phyloP scores from a whole-genome alignment of 2,113 vertebrate genomes.

The Ameiurus melas region DNA sequence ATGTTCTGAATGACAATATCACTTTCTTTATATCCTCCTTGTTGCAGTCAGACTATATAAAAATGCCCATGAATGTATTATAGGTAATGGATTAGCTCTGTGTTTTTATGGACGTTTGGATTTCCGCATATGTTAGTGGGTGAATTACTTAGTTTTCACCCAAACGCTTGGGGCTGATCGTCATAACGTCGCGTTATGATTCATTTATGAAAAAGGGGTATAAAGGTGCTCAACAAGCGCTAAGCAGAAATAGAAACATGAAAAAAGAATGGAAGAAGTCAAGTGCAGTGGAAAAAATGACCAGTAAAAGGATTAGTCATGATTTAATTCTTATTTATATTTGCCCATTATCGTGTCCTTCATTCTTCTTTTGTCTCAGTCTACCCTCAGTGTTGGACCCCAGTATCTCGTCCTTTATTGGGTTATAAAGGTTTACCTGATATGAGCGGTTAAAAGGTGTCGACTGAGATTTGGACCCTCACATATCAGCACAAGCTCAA shows the following conservation, averaged over 20 bases:
- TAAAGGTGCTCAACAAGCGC: slow-evolving; percentile 33
- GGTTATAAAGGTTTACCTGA: slow-evolving; percentile 55
- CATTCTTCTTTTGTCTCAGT: slow-evolving; percentile 23
- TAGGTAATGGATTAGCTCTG: slow-evolving; percentile 48
- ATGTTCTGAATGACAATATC: slow-evolving; percentile 55
- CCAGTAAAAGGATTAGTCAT: slow-evolving; percentile 8
- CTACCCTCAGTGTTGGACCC: slow-evolving; percentile 24
- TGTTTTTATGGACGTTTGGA: slow-evolving; percentile 55
- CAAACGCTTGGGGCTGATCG: slow-evolving; percentile 45
- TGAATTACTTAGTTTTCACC: slow-evolving; percentile 49
- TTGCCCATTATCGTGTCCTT: slow-evolving; percentile 37
- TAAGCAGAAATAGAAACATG: slow-evolving; percentile 27
- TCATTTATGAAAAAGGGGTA: slow-evolving; percentile 50
- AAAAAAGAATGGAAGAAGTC: slow-evolving; percentile 4
- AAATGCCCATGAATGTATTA: slow-evolving; percentile 57
- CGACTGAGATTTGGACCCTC: slow-evolving; percentile 49
- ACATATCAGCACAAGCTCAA: slow-evolving; percentile 49
- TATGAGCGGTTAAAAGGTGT: slow-evolving; percentile 55
- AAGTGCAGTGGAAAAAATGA: slow-evolving; percentile 15
- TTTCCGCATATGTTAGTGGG: slow-evolving; percentile 50
- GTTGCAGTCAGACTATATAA: slow-evolving; percentile 54
- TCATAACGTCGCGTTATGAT: slow-evolving; percentile 41
- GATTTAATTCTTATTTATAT: slow-evolving; percentile 43
- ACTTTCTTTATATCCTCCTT: slow-evolving; percentile 52
- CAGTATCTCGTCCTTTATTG: slow-evolving; percentile 47